Evolutionary conservation across 2,797 vertebrate species (phyloP), one percentile per base, ranked within the genome.

Genomic region (Malurus splendens): DNA sequence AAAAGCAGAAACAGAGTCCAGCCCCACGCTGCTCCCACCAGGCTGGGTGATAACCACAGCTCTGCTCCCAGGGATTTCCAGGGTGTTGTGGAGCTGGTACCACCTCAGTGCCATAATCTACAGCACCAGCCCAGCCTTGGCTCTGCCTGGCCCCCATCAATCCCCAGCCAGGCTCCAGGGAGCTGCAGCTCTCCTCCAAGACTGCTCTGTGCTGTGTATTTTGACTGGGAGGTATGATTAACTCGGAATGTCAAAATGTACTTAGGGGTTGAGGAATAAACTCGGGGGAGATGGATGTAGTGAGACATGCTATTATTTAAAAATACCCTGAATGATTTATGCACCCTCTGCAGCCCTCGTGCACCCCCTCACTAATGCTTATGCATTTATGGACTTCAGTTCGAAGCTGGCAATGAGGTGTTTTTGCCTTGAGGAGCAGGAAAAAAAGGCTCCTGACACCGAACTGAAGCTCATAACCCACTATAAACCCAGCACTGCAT

Each of bases 161-260:
- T 59, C 61, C 10, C 14, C 3, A 1, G 10, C 12, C 65, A 15
- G 30, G 33, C 90, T 74, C 2, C 0, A 42, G 66, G 79, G 87
- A 93, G 30, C 82, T 80, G 70, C 88, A 74, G 61, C 27, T 92
- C 71, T 78, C 66, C 47, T 65, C 65, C 75, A 72, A 52, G 44
- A 30, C 0, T 0, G 27, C 42, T 82, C 45, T 73, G 79, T 56
- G 48, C 62, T 56, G 41, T 2, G 0, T 60, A 8, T 67, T 87
- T 82, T 77, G 75, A 65, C 81, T 77, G 72, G 78, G 64, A 94
- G 68, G 61, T 86, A 48, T 85, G 86, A 93, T 92, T 92, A 94
- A 92, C 84, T 74, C 90, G 77, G 83, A 89, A 89, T 82, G 88
- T 94, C 94, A 95, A 65, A 94, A 91, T 12, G 68, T 85, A 75